Percentiles rank a stretch among this genome's conserved stretches.
Evolutionary conservation across 92 coral and sea anemone species (phyloP).

Genomic region (Bergia puertoricense): DNA sequence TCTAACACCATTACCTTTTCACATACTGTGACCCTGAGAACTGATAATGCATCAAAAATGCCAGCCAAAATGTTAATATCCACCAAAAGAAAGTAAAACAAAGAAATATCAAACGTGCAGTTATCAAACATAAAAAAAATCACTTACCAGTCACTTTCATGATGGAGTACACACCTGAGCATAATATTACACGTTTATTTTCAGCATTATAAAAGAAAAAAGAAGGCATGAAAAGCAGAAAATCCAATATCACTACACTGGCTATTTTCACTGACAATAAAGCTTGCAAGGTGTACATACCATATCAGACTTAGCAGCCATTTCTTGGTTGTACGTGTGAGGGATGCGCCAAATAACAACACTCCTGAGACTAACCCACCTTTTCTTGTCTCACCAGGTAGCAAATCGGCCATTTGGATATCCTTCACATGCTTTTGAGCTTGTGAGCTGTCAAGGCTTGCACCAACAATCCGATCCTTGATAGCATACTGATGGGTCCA

Average conservation of each 20-base stretch:
- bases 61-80: no score
- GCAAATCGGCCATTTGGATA: not conserved
- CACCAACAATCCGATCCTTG: not conserved
- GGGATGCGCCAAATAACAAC: not conserved
- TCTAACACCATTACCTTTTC: no score
- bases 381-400: not conserved
- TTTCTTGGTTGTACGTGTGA: not conserved
- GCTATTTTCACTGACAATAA: no score
- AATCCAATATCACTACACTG: not conserved
- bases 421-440: not conserved
- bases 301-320: not conserved
- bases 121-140: no score
- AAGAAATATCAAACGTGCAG: no score
- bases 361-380: not conserved
- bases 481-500: constrained; percentile 1
- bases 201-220: no score
- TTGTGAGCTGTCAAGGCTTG: not conserved
- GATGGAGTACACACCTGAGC: no score
- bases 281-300: not conserved
- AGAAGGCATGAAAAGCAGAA: not conserved
- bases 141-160: no score
- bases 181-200: no score
- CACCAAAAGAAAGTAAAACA: no score
- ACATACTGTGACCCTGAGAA: no score
- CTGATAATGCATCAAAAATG: no score